A percentile compares a stretch with the other conserved stretches of the same genome.
Conservation (phyloP, 2,113 vertebrate genomes). For the Phocoena phocoena region DNA sequence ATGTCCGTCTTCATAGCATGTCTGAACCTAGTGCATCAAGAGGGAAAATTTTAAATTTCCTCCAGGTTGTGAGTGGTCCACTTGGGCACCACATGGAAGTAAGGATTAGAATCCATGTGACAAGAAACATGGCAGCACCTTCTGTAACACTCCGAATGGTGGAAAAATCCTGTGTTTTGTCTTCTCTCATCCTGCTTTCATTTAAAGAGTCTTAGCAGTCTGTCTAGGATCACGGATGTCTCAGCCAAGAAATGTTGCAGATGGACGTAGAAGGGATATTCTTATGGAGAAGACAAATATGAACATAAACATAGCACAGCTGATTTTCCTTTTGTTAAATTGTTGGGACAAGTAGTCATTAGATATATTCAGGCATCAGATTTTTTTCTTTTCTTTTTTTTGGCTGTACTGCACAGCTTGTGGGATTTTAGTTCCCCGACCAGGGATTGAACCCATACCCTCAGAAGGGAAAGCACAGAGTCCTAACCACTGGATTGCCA, state of each 20-base stretch:
- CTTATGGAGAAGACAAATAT: not conserved
- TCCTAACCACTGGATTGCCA: too few species aligned
- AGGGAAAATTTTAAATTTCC: not conserved
- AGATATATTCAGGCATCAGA: not conserved
- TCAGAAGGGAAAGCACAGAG: too few species aligned
- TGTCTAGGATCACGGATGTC: not conserved
- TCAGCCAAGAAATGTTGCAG: not conserved
- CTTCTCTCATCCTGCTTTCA: not conserved
- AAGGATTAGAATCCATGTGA: not conserved
- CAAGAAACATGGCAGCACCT: not conserved
- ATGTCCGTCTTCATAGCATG: not conserved
- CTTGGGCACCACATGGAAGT: not conserved
- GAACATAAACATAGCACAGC: not conserved
- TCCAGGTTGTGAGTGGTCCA: not conserved
- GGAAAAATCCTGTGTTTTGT: not conserved
- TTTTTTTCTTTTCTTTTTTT: not conserved
- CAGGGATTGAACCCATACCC: too few species aligned
- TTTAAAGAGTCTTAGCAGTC: not conserved
- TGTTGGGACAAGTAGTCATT: not conserved
- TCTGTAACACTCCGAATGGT: not conserved
- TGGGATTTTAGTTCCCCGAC: too few species aligned
- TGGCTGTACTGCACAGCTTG: too few species aligned
- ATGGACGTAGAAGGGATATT: not conserved
- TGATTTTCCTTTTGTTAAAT: not conserved
- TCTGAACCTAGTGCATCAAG: not conserved